Percentiles rank a stretch among this genome's conserved stretches.
Conservation (phyloP, 2,797 vertebrate species). For the Anabas testudineus region DNA sequence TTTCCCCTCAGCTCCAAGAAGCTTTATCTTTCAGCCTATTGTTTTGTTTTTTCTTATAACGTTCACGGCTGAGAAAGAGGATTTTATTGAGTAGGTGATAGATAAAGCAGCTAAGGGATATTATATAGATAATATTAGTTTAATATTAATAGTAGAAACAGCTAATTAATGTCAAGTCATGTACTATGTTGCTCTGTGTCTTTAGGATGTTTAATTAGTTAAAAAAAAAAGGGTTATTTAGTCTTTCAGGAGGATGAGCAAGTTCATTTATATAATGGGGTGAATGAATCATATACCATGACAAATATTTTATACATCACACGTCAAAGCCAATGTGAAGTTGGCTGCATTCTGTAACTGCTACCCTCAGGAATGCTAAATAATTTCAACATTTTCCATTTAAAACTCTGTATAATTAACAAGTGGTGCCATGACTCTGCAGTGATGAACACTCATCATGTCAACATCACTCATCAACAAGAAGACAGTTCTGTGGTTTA, state of each 20-base stretch:
- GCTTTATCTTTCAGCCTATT: not conserved
- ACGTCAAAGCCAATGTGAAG: not conserved
- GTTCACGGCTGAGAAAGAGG: not conserved
- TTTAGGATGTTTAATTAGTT: too few species aligned
- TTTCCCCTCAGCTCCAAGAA: not conserved
- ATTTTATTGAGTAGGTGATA: too few species aligned
- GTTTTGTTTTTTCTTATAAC: not conserved
- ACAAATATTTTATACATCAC: not conserved
- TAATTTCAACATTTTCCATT: fast-evolving
- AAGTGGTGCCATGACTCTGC: not conserved
- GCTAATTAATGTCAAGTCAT: too few species aligned
- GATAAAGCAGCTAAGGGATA: too few species aligned
- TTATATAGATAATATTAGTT: too few species aligned
- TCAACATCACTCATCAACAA: conserved; percentile 1
- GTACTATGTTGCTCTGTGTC: too few species aligned
- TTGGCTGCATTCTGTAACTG: not conserved
- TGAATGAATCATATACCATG: not conserved
- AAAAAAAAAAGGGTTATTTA: too few species aligned
- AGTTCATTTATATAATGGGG: not conserved
- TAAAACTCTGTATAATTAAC: conserved; percentile 19
- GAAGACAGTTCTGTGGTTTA: conserved; percentile 8
- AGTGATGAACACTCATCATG: conserved; percentile 5
- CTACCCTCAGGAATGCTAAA: not conserved
- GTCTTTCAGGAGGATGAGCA: not conserved
- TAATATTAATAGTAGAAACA: too few species aligned